Base-by-base conservation (phyloP, 2,888 invertebrate species). In the Mycalesis mineus region DNA sequence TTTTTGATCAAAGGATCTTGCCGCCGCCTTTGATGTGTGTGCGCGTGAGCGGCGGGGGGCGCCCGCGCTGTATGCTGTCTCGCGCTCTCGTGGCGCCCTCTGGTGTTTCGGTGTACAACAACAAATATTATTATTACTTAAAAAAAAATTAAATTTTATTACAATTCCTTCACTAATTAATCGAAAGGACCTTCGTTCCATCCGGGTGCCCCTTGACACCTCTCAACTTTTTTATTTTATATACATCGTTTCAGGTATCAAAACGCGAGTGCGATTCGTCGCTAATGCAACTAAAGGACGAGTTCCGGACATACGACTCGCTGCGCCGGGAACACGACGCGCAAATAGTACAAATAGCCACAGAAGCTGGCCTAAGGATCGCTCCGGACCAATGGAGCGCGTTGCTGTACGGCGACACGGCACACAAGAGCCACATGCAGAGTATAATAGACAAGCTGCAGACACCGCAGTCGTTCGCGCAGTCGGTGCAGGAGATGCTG, bases 321-420 rank as follows among this genome's bases (percentile, higher is more conserved):
- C 80, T 99, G 54, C 91, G 99, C 7, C 91, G 98, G 0, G 99
- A 99, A 75, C 99, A 99, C 78, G 99, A 99, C 84, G 96, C 98
- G 8, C 99, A 99, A 82, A 98, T 99, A 68, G 98, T 99, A 4
- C 97, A 98, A 85, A 99, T 99, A 62, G 99, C 99, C 0, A 96
- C 97, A 0, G 99, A 99, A 83, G 97, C 98, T 0, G 99, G 99
- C 0, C 90, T 99, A 22, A 91, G 98, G 58, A 99, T 99, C 63
- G 97, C 98, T 0, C 98, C 99, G 0, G 99, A 99, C 78, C 98
- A 99, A 78, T 99, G 99, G 99, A 98, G 98, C 1, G 96, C 98
- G 0, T 84, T 99, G 47, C 87, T 99, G 0, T 99, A 99, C 76
- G 99, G 99, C 0, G 99, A 99, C 78, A 94, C 96, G 0, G 93